These are phyloP conservation scores for Drosophila anceps DNA, from an alignment of 2,888 invertebrate species.

Conservation along the genomic window DNA sequence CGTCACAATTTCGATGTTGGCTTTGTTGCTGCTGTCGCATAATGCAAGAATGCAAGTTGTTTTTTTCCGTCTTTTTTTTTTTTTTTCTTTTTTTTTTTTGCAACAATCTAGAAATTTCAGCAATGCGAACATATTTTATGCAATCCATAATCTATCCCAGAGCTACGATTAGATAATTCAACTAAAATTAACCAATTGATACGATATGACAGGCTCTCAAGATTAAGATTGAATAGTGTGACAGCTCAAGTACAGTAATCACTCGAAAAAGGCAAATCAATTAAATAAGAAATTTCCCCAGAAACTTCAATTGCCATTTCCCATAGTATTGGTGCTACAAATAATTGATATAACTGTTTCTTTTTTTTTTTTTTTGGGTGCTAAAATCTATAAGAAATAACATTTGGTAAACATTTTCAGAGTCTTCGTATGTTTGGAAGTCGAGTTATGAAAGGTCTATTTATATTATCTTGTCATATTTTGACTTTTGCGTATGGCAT, in stretches of 20 bases:
- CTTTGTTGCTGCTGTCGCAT: slow-evolving; percentile 29
- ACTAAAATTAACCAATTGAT: slow-evolving; percentile 38
- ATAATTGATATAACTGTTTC: not conserved
- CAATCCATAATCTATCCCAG: slow-evolving; percentile 33
- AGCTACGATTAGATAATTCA: slow-evolving; percentile 46
- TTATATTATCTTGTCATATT: slow-evolving; percentile 10
- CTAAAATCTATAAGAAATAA: not conserved
- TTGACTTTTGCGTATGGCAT: not conserved
- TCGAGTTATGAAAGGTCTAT: slow-evolving; percentile 10
- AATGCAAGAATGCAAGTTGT: slow-evolving; percentile 44
- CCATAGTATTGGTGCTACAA: not conserved
- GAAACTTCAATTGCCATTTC: not conserved
- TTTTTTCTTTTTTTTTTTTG: slow-evolving; percentile 20
- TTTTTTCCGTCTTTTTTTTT: not conserved
- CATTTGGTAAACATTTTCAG: not conserved
- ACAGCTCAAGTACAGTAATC: slow-evolving; percentile 9
- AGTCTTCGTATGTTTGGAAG: not conserved
- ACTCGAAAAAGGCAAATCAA: not conserved
- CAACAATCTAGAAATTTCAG: slow-evolving; percentile 25
- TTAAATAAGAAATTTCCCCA: not conserved
- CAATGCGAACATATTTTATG: slow-evolving; percentile 18
- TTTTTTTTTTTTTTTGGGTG: no score
- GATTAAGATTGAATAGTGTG: slow-evolving; percentile 27
- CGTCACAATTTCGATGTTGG: slow-evolving; percentile 54
- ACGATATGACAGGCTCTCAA: slow-evolving; percentile 16